A percentile compares a stretch with the other conserved stretches of the same genome.
phyloP scores from a whole-genome alignment of 92 coral and sea anemone genomes.

The Bergia puertoricense region DNA sequence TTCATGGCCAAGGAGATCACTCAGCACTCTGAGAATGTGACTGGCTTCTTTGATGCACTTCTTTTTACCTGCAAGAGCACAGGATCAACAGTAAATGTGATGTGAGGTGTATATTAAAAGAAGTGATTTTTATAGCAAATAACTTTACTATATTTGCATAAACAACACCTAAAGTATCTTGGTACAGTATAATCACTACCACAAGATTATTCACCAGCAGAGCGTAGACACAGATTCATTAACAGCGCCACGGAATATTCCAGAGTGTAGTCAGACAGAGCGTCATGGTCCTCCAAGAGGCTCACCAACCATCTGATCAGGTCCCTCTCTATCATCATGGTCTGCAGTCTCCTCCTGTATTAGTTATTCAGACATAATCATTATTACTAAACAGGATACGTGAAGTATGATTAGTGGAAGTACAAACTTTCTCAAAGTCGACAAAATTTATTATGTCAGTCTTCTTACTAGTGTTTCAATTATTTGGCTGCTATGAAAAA shows the following conservation, averaged over 20 bases:
- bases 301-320: constrained; percentile 86
- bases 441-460: too few species aligned
- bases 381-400: too few species aligned
- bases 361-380: background rate
- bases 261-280: constrained; percentile 90
- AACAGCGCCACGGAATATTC: constrained; percentile 96
- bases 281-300: constrained; percentile 89
- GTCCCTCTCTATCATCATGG: constrained; percentile 88
- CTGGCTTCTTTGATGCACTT: constrained; percentile 76
- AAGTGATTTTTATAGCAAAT: background rate
- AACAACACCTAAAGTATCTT: background rate
- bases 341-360: constrained; percentile 81
- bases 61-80: constrained; percentile 68
- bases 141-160: too few species aligned
- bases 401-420: too few species aligned
- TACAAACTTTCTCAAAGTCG: too few species aligned
- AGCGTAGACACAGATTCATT: constrained; percentile 93
- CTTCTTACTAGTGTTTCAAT: too few species aligned
- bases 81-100: background rate
- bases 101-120: too few species aligned
- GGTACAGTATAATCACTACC: background rate
- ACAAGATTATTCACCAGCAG: constrained; percentile 65
- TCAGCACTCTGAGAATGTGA: constrained; percentile 83
- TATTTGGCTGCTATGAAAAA: too few species aligned
- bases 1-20: constrained; percentile 96